Evolutionary conservation across 2,797 vertebrate genomes (phyloP).

Genomic region (Avahi laniger): DNA sequence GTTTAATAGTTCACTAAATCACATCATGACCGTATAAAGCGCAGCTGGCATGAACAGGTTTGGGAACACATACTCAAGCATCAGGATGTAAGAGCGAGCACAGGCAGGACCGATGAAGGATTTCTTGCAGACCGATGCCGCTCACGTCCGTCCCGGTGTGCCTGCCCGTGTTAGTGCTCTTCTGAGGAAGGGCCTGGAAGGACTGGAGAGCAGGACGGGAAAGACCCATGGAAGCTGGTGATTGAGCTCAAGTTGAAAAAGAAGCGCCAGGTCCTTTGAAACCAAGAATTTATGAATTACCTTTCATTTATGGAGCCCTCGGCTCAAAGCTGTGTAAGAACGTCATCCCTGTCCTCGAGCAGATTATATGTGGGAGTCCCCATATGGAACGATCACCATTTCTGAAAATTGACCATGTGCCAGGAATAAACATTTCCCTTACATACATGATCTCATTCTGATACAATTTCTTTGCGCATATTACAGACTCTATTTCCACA

Average conservation of each 20-base stretch:
- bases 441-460: not conserved
- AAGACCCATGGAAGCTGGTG: not conserved
- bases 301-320: not conserved
- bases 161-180: rapidly evolving
- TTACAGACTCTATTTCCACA: not conserved
- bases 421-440: not conserved
- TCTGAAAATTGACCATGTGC: not conserved
- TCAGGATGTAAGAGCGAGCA: not conserved
- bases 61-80: not conserved
- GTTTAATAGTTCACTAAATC: not conserved
- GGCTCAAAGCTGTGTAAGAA: not conserved
- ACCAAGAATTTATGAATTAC: not conserved
- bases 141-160: not conserved
- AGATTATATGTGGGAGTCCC: not conserved
- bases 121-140: not conserved
- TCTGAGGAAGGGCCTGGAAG: not conserved
- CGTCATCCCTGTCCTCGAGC: not conserved
- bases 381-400: not conserved
- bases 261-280: not conserved
- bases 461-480: not conserved
- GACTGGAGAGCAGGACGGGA: not conserved
- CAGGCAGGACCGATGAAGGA: not conserved
- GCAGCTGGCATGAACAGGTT: not conserved
- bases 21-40: not conserved
- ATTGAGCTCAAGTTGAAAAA: not conserved